Evolutionary conservation across 2,113 vertebrate species (phyloP).

Genomic region (Picathartes gymnocephalus): DNA sequence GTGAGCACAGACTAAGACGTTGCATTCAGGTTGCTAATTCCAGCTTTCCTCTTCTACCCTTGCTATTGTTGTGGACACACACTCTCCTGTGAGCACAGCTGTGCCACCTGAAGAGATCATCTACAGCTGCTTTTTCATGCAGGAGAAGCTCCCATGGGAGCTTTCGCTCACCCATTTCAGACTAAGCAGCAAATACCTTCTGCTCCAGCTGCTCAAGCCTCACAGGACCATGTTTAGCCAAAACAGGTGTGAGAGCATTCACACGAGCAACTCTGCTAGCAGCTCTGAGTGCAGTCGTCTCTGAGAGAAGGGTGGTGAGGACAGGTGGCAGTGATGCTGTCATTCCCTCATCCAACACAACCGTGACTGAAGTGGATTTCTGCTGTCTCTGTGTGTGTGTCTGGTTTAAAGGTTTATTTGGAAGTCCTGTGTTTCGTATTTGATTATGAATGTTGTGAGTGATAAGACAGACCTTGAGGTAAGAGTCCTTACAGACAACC

Average conservation of each 20-base stretch:
- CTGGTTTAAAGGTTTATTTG: background rate
- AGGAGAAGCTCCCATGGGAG: background rate
- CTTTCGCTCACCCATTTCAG: background rate
- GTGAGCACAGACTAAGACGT: background rate
- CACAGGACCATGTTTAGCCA: background rate
- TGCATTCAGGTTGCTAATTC: background rate
- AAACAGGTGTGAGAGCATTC: background rate
- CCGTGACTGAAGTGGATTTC: background rate
- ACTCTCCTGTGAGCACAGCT: background rate
- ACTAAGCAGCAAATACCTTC: background rate
- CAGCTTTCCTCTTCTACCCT: background rate
- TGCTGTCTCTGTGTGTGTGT: background rate
- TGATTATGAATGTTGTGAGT: background rate
- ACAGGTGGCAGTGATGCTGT: background rate
- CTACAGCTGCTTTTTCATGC: background rate
- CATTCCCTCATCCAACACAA: background rate
- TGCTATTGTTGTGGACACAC: background rate
- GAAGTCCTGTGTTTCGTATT: background rate
- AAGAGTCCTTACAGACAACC: background rate
- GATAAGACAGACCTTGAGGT: background rate
- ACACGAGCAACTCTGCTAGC: background rate
- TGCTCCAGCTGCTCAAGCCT: background rate
- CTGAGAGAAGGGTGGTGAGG: background rate
- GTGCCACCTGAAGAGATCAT: background rate
- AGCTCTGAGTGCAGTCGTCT: background rate